Percentiles rank a stretch among this genome's conserved stretches.
These are phyloP conservation scores for Ceratina australensis DNA, from an alignment of 1,140 invertebrate genomes.

Conservation along the genomic window DNA sequence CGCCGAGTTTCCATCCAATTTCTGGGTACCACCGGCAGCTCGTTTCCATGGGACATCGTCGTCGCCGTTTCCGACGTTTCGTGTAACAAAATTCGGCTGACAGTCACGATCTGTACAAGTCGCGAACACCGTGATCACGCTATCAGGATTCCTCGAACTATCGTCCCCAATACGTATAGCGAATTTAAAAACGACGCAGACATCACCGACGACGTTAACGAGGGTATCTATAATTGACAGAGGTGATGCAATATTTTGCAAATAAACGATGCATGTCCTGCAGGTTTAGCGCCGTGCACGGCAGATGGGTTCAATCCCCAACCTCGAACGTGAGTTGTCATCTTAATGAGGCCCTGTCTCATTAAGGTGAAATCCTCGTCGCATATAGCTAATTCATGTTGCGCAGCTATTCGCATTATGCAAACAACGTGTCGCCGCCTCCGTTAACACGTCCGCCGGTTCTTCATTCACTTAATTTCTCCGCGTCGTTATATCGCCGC, in stretches of 20 bases:
- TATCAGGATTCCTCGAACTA: conserved; percentile 11
- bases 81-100: conserved; percentile 26
- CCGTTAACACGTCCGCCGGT: neutral
- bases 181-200: neutral
- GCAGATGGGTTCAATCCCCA: neutral
- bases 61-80: neutral
- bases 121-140: conserved; percentile 2
- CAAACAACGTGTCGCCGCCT: neutral
- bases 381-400: conserved; percentile 5
- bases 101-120: conserved; percentile 27
- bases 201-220: neutral
- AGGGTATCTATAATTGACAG: neutral
- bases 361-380: conserved; percentile 15
- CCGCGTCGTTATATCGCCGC: neutral
- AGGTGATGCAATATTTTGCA: too few relatives aligned
- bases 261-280: neutral
- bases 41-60: conserved; percentile 35
- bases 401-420: neutral
- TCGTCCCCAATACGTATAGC: neutral
- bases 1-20: conserved; percentile 50
- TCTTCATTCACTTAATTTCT: neutral
- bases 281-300: neutral
- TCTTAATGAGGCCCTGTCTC: conserved; percentile 8
- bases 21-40: conserved; percentile 10
- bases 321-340: neutral